A percentile compares a stretch with the other conserved stretches of the same genome.
These are phyloP conservation scores for Simalia tracyae DNA, from an alignment of 2,797 vertebrate genomes.

Conservation along the genomic window DNA sequence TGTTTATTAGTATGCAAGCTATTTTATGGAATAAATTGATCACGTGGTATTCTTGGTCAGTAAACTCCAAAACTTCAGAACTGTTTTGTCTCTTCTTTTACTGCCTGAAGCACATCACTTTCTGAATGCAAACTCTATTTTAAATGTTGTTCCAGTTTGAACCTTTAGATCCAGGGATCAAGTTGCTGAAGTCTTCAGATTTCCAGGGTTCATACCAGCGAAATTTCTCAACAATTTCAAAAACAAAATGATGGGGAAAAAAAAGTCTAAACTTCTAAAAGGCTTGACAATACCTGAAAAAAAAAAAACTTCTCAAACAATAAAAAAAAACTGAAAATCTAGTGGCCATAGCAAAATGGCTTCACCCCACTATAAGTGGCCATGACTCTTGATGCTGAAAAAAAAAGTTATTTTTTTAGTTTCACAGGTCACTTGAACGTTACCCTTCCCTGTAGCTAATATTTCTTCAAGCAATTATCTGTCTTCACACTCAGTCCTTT, in stretches of 20 bases:
- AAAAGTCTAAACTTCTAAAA: neutral
- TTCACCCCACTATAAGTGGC: neutral
- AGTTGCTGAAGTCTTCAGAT: neutral
- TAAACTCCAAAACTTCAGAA: neutral
- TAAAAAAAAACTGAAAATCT: neutral
- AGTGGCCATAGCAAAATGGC: neutral
- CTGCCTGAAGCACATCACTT: neutral
- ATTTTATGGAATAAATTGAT: neutral
- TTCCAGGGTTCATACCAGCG: neutral
- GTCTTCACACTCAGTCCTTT: neutral
- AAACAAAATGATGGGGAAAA: neutral
- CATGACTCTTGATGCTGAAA: neutral
- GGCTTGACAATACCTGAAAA: neutral
- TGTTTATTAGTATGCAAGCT: neutral
- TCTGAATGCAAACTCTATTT: neutral
- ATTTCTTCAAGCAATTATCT: neutral
- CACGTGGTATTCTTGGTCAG: neutral
- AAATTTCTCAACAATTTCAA: neutral
- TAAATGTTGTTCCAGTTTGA: neutral
- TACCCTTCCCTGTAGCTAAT: neutral
- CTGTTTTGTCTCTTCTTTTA: neutral
- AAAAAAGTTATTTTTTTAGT: neutral
- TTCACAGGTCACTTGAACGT: neutral
- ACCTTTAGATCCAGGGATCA: neutral
- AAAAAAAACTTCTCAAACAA: neutral